These are phyloP conservation scores for Pantherophis guttatus DNA, from an alignment of 2,113 vertebrate genomes.

Conservation along the genomic window DNA sequence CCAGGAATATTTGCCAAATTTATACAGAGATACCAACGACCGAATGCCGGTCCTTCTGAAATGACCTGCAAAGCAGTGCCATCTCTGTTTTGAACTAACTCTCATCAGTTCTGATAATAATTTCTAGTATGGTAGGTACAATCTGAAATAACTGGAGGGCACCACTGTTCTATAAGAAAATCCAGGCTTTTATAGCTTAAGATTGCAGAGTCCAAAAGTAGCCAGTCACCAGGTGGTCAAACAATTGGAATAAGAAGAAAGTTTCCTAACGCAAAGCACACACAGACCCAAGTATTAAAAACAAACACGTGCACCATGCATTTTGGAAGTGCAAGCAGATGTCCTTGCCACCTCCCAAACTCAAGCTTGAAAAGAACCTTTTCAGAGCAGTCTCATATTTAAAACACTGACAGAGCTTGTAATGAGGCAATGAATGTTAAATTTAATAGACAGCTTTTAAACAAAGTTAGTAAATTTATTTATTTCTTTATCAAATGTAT, in stretches of 20 bases:
- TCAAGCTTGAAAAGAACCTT: background rate
- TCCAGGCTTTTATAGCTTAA: background rate
- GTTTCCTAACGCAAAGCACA: background rate
- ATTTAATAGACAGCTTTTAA: background rate
- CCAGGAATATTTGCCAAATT: background rate
- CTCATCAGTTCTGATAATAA: background rate
- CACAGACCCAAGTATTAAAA: background rate
- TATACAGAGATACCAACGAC: background rate
- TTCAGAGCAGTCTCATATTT: background rate
- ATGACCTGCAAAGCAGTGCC: background rate
- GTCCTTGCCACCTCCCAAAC: too few species aligned
- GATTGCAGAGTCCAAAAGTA: background rate
- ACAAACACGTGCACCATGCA: background rate
- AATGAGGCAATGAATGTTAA: background rate
- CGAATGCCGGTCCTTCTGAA: background rate
- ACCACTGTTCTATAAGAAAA: background rate
- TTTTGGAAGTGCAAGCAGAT: background rate
- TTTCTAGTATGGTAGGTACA: background rate
- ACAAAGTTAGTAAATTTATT: background rate
- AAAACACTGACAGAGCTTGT: background rate
- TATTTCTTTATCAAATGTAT: background rate
- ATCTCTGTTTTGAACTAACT: background rate
- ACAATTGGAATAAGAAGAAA: background rate
- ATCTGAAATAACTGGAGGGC: background rate
- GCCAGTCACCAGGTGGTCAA: constrained; percentile 9